These are phyloP conservation scores for Mesaphorura yosii DNA, from an alignment of 1,140 invertebrate genomes.

Conservation along the genomic window DNA sequence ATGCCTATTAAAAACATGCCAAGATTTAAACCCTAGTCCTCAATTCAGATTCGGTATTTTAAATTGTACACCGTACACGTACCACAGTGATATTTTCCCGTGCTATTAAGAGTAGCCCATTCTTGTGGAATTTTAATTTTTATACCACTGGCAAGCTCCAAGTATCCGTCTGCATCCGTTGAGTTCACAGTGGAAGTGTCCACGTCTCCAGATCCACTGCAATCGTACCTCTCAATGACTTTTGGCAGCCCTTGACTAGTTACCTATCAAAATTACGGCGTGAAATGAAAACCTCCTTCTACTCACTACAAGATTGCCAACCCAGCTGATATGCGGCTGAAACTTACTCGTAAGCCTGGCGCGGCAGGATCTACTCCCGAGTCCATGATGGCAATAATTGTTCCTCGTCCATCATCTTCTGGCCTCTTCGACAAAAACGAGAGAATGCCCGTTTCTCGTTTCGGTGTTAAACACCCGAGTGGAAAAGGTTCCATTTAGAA, in stretches of 20 bases:
- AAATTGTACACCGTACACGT: conserved; percentile 26
- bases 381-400: conserved; percentile 90
- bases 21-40: conserved; percentile 23
- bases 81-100: conserved; percentile 54
- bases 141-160: conserved; percentile 71
- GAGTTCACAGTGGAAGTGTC: conserved; percentile 68
- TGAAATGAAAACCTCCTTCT: neutral
- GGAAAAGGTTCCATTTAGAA: no score
- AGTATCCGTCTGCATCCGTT: conserved; percentile 56
- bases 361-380: conserved; percentile 95
- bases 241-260: conserved; percentile 80
- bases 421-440: conserved; percentile 84
- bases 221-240: conserved; percentile 82
- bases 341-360: conserved; percentile 72
- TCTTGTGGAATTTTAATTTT: conserved; percentile 56
- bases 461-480: conserved; percentile 71
- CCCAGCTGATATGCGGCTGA: neutral
- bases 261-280: conserved; percentile 46
- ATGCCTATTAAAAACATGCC: conserved; percentile 50
- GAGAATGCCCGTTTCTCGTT: conserved; percentile 84
- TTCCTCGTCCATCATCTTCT: conserved; percentile 79
- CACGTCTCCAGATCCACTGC: conserved; percentile 88
- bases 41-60: conserved; percentile 16
- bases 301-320: neutral
- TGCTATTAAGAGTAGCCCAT: conserved; percentile 80